Evolutionary conservation across 2,113 vertebrate genomes (phyloP).

Genomic region (Grammomys surdaster): DNA sequence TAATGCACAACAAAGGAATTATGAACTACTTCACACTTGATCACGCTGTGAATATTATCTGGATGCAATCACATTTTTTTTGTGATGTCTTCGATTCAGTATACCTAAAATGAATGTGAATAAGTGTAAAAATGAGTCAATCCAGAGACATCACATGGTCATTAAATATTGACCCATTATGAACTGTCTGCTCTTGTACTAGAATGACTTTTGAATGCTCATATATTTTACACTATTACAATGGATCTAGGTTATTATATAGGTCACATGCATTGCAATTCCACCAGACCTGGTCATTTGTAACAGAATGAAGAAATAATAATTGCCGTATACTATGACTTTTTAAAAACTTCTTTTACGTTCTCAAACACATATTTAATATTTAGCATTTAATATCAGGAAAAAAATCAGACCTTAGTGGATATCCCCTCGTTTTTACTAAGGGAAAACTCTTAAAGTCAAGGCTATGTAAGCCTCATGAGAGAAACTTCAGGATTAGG

Average conservation of each 20-base stretch:
- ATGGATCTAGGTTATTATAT: not conserved
- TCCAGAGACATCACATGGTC: conserved; percentile 1
- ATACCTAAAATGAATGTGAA: not conserved
- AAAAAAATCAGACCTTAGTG: not conserved
- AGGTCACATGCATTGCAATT: not conserved
- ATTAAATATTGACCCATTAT: not conserved
- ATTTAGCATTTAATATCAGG: not conserved
- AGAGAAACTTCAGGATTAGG: not conserved
- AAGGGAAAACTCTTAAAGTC: not conserved
- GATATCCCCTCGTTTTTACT: not conserved
- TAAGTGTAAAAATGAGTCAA: not conserved
- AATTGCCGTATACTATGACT: not conserved
- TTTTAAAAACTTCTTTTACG: not conserved
- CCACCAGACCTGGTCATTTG: not conserved
- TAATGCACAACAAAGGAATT: not conserved
- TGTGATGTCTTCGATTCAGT: not conserved
- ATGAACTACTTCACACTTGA: not conserved
- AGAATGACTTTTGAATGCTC: not conserved
- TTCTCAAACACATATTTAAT: not conserved
- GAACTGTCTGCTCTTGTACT: not conserved
- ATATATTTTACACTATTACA: not conserved
- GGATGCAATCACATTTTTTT: not conserved
- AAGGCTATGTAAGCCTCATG: not conserved
- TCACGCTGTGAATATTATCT: not conserved
- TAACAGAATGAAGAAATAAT: not conserved